phyloP scores from a whole-genome alignment of 2,888 invertebrate genomes.

The Ornithoptera alexandrae region DNA sequence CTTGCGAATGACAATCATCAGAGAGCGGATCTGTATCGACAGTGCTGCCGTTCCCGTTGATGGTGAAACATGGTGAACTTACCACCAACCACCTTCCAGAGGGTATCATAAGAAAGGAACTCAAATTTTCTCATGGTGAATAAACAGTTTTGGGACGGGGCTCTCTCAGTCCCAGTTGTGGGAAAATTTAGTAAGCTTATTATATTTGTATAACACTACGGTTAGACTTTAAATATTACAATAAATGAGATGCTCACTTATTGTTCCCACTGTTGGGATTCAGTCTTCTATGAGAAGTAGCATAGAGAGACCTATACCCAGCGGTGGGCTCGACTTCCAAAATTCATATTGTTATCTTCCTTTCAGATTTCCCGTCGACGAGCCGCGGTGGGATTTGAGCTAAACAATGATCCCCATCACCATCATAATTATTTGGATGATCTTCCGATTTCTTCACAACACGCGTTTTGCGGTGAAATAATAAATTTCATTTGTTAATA shows the following conservation, averaged over 20 bases:
- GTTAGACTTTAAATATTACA: too few species aligned
- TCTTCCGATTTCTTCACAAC: not conserved
- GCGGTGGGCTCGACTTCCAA: not conserved
- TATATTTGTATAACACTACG: too few species aligned
- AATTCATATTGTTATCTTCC: slow-evolving; percentile 6
- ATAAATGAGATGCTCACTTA: not conserved
- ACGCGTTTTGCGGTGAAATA: not conserved
- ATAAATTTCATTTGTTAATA: not conserved
- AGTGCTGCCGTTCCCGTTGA: too few species aligned
- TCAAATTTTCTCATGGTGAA: not conserved
- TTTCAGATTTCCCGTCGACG: slow-evolving; percentile 58
- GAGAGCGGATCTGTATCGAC: too few species aligned
- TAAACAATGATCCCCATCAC: not conserved
- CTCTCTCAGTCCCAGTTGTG: not conserved
- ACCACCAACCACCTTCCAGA: too few species aligned
- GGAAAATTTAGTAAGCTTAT: not conserved
- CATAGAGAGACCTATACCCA: not conserved
- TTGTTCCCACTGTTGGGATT: not conserved
- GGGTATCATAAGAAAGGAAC: too few species aligned
- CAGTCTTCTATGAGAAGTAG: not conserved
- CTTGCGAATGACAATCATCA: too few species aligned
- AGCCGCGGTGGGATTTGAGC: slow-evolving; percentile 47
- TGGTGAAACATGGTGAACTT: too few species aligned
- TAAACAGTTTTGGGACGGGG: not conserved
- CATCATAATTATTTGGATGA: not conserved